These are phyloP conservation scores for Drosophila yakuba DNA, from an alignment of 1,140 invertebrate species.

Conservation along the genomic window DNA sequence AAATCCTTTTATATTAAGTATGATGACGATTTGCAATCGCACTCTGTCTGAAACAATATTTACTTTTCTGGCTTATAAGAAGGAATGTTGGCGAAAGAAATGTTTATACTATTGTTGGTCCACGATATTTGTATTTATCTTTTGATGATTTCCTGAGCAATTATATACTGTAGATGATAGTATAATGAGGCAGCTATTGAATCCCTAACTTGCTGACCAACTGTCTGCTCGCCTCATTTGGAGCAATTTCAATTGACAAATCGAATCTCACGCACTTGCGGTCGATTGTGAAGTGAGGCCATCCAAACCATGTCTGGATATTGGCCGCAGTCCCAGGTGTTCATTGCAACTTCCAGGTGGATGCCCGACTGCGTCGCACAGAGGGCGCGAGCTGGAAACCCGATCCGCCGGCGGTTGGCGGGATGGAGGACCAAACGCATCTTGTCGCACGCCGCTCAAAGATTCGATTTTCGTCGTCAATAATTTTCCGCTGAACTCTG, in stretches of 20 bases:
- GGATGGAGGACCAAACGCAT: not conserved
- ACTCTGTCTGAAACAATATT: not conserved
- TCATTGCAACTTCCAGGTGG: slow-evolving; percentile 32
- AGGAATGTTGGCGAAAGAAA: not conserved
- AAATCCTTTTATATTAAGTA: not conserved
- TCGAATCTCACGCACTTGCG: slow-evolving; percentile 70
- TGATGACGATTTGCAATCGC: not conserved
- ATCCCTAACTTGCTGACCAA: not conserved
- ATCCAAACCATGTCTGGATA: slow-evolving; percentile 11
- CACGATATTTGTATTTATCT: not conserved
- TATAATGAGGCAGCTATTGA: not conserved
- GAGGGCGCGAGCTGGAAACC: slow-evolving; percentile 9
- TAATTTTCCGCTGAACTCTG: slow-evolving; percentile 42
- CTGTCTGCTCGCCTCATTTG: not conserved
- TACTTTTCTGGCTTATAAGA: not conserved
- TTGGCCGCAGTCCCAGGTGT: slow-evolving; percentile 19
- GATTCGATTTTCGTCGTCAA: slow-evolving; percentile 20
- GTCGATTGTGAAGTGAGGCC: slow-evolving; percentile 67
- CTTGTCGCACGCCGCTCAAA: slow-evolving; percentile 1
- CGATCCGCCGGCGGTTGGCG: not conserved
- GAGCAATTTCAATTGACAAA: slow-evolving; percentile 46
- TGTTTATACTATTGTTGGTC: no score
- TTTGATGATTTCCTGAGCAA: not conserved
- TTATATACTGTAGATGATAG: not conserved
- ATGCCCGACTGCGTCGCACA: slow-evolving; percentile 7